A percentile compares a stretch with the other conserved stretches of the same genome.
phyloP scores from a whole-genome alignment of 2,797 vertebrate genomes.

The Alcedo quadribrachys region DNA sequence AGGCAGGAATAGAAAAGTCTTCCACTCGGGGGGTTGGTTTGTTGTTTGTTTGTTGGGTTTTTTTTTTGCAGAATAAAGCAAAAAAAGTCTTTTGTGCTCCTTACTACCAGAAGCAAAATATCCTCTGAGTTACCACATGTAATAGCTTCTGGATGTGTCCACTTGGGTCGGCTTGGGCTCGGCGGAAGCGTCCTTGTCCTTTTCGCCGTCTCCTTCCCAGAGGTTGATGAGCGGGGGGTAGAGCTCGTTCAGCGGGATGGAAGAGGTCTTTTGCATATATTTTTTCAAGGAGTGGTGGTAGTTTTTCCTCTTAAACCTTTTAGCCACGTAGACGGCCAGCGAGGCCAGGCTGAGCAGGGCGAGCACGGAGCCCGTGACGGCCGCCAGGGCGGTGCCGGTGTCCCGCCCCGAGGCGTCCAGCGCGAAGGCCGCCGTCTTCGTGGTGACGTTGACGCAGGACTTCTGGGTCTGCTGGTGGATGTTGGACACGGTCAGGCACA shows the following conservation, averaged over 20 bases:
- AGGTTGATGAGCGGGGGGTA: conserved; percentile 98
- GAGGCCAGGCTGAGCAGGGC: conserved; percentile 90
- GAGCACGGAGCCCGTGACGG: conserved; percentile 92
- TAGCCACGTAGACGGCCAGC: conserved; percentile 87
- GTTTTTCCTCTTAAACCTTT: conserved; percentile 95
- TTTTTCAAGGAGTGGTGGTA: conserved; percentile 98
- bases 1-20: conserved; percentile 87
- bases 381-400: conserved; percentile 91
- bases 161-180: conserved; percentile 93
- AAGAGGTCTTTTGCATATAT: conserved; percentile 99
- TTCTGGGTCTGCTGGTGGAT: conserved; percentile 92
- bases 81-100: conserved; percentile 93
- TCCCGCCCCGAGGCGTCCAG: conserved; percentile 89
- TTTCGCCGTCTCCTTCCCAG: conserved; percentile 96
- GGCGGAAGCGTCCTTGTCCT: conserved; percentile 91
- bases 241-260: conserved; percentile 95
- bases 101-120: conserved; percentile 82
- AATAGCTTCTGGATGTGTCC: conserved; percentile 98
- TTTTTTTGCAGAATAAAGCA: conserved; percentile 86
- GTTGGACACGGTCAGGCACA: conserved; percentile 93
- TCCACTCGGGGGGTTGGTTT: conserved; percentile 69
- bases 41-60: too few species aligned
- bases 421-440: conserved; percentile 87
- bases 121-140: conserved; percentile 93
- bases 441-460: conserved; percentile 95